Evolutionary conservation across 92 coral and sea anemone species (phyloP).

Genomic region (Phenganax stokvisi): DNA sequence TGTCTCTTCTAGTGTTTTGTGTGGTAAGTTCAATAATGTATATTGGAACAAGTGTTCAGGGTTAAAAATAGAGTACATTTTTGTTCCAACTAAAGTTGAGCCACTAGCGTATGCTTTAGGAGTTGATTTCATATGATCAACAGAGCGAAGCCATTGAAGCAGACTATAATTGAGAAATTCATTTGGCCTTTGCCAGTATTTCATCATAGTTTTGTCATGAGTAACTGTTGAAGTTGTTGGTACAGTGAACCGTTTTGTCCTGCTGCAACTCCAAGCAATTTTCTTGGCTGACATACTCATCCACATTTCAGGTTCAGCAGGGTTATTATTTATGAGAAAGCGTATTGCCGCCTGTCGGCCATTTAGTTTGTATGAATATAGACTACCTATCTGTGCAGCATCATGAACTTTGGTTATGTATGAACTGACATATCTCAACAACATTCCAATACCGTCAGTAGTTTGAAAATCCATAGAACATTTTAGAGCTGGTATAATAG

Average conservation of each 20-base stretch:
- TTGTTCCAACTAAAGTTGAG: not conserved
- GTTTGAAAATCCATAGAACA: slow-evolving; percentile 16
- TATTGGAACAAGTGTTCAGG: not conserved
- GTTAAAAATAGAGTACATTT: not conserved
- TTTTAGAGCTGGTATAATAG: not conserved
- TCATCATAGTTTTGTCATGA: not conserved
- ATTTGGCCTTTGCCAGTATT: too few species aligned
- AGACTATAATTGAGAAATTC: too few species aligned
- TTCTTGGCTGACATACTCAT: not conserved
- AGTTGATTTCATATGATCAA: too few species aligned
- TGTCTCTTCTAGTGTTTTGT: not conserved
- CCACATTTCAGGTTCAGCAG: slow-evolving; percentile 22
- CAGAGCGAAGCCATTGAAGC: too few species aligned
- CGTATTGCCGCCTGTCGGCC: slow-evolving; percentile 2
- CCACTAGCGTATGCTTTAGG: not conserved
- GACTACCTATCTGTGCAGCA: not conserved
- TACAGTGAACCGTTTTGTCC: not conserved
- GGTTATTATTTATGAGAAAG: not conserved
- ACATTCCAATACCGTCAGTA: slow-evolving; percentile 6
- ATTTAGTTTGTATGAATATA: slow-evolving; percentile 5
- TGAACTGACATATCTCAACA: not conserved
- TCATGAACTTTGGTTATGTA: slow-evolving; percentile 6
- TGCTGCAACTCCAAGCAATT: slow-evolving; percentile 4
- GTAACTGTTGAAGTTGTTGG: not conserved
- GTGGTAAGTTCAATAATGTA: not conserved